Base-by-base conservation (phyloP, 30 jellyfish, hydroid and myxozoan species). In the Cassiopea xamachana region DNA sequence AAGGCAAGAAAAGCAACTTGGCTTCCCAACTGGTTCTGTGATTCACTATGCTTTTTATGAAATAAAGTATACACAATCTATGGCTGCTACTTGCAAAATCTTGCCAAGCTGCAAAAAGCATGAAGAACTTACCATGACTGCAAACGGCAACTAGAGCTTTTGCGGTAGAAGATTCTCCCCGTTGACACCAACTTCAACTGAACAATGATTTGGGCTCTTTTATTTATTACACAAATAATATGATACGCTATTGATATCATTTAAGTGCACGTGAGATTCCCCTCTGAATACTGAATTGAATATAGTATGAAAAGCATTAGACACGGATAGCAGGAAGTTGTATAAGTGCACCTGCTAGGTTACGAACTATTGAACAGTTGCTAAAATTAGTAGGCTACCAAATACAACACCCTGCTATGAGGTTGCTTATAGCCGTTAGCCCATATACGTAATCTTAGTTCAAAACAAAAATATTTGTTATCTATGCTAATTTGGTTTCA, bases 271-370 rank as follows among this genome's bases (percentile, higher is more conserved):
- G 5, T 12, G 51, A 7, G 5, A 13, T 27, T 16, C 4, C 55
- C 55, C 12, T 6, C 80, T 71, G 10, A n/a, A 71, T 71, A 1
- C 10, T 4, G 10, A n/a, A 71, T 71, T 71, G 80, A 27, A 6
- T 18, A 15, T 71, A 19, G 5, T 14, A 15, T 71, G n/a, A 71
- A 16, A 3, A 55, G 7, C 80, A 43, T 15, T 16, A 9, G 15
- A 10, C 27, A 71, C 27, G 16, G n/a, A 14, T 15, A 71, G 27
- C 27, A 16, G 58, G 5, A 19, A 17, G 2, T 4, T 71, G 55
- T 71, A 71, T 71, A 5, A 71, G 50, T 71, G 80, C 55, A 71
- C 80, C 80, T 71, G 80, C 80, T 71, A 16, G 6, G 15, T 27
- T 2, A 71, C 58, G 12, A 71, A 19, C 39, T 71, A 71, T 71